Evolutionary conservation across 2,797 vertebrate species (phyloP).

Genomic region (Darevskia mixta): DNA sequence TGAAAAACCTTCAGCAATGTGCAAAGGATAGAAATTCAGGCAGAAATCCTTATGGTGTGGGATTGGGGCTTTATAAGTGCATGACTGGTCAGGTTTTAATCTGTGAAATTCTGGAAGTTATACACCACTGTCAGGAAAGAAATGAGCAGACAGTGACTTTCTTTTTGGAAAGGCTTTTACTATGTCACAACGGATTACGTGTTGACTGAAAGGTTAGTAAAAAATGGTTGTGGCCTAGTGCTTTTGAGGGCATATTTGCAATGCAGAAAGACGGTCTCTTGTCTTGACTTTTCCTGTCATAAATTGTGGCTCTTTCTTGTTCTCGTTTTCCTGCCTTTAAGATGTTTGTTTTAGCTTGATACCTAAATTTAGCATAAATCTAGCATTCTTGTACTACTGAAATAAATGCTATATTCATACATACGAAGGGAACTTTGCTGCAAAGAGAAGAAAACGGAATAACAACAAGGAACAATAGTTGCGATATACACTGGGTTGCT

Average conservation of each 20-base stretch:
- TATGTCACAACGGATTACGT: background rate
- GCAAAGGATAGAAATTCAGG: too few species aligned
- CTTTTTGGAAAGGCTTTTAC: background rate
- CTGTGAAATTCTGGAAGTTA: too few species aligned
- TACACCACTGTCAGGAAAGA: background rate
- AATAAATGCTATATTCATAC: too few species aligned
- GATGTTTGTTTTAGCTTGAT: too few species aligned
- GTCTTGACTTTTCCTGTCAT: background rate
- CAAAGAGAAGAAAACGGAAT: background rate
- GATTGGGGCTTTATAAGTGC: too few species aligned
- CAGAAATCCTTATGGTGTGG: too few species aligned
- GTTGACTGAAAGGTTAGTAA: background rate
- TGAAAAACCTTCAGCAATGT: background rate
- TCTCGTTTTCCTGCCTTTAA: background rate
- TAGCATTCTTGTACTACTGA: too few species aligned
- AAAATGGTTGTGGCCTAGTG: too few species aligned
- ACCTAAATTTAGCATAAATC: too few species aligned
- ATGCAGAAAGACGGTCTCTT: background rate
- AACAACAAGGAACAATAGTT: constrained; percentile 5
- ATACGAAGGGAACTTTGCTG: background rate
- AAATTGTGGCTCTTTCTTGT: background rate
- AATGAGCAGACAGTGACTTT: background rate
- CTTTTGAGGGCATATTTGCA: background rate
- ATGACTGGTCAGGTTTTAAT: too few species aligned
- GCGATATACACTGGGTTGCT: constrained; percentile 27